phyloP scores from a whole-genome alignment of 92 coral and sea anemone species.

The Plumapathes pennacea region DNA sequence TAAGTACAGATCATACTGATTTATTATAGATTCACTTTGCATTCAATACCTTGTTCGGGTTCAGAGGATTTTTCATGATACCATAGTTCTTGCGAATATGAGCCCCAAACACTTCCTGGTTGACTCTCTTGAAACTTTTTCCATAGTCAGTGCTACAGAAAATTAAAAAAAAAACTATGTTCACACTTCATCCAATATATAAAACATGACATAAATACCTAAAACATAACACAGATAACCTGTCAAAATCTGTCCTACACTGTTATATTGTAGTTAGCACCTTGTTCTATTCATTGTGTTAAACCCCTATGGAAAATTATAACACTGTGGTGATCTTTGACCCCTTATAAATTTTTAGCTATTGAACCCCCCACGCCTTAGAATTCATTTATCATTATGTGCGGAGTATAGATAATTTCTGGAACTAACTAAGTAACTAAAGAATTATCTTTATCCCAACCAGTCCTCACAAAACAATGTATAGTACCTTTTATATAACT shows the following conservation, averaged over 20 bases:
- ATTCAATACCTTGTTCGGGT: constrained; percentile 65
- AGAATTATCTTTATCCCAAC: no score
- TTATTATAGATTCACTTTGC: no score
- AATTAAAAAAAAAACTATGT: neutral
- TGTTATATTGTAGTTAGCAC: no score
- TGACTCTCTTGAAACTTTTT: constrained; percentile 22
- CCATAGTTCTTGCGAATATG: constrained; percentile 68
- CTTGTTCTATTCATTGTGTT: no score
- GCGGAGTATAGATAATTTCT: no score
- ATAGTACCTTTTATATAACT: constrained; percentile 48
- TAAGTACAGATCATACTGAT: neutral
- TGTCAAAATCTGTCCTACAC: no score
- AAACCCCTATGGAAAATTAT: no score
- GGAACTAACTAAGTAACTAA: no score
- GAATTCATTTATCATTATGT: no score
- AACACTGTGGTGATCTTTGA: no score
- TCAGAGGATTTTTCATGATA: constrained; percentile 73
- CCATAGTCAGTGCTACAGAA: constrained; percentile 63
- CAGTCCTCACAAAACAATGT: neutral
- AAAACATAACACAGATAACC: neutral
- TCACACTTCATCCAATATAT: neutral
- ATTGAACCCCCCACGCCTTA: no score
- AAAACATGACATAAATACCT: neutral
- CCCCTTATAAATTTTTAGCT: no score
- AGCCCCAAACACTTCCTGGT: constrained; percentile 43